phyloP scores from a whole-genome alignment of 2,888 invertebrate species.

The Brenthis ino region DNA sequence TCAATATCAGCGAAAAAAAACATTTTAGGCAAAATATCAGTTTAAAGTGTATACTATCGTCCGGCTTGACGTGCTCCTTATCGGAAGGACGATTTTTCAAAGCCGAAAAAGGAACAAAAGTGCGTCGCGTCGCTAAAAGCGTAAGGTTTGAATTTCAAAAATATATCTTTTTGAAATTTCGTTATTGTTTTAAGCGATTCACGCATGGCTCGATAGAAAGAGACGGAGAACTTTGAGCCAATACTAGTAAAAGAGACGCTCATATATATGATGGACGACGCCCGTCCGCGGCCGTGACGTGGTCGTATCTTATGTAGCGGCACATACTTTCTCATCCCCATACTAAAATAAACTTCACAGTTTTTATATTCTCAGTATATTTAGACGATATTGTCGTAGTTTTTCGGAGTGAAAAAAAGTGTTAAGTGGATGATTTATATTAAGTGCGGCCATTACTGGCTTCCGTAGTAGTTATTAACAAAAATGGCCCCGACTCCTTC shows the following conservation, averaged over 20 bases:
- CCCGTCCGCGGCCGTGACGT: slow-evolving; percentile 66
- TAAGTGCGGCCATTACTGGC: slow-evolving; percentile 72
- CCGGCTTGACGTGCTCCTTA: slow-evolving; percentile 46
- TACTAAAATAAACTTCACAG: slow-evolving; percentile 73
- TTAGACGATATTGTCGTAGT: slow-evolving; percentile 74
- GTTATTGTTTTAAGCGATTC: slow-evolving; percentile 72
- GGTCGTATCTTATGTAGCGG: slow-evolving; percentile 70
- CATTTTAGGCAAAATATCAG: slow-evolving; percentile 51
- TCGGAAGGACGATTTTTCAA: slow-evolving; percentile 47
- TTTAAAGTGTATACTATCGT: slow-evolving; percentile 44
- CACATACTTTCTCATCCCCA: slow-evolving; percentile 77
- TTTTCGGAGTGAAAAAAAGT: slow-evolving; percentile 64
- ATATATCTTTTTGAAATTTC: slow-evolving; percentile 58
- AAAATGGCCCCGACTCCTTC: slow-evolving; percentile 45
- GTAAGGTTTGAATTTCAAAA: slow-evolving; percentile 57
- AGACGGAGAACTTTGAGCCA: slow-evolving; percentile 41
- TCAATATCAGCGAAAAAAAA: slow-evolving; percentile 61
- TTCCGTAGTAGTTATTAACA: slow-evolving; percentile 73
- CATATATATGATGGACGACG: slow-evolving; percentile 70
- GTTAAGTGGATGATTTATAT: slow-evolving; percentile 82
- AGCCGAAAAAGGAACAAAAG: slow-evolving; percentile 41
- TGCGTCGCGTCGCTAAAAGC: slow-evolving; percentile 43
- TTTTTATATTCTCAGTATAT: slow-evolving; percentile 77
- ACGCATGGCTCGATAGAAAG: slow-evolving; percentile 58
- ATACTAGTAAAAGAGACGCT: slow-evolving; percentile 52